Conservation (phyloP, 2,113 vertebrate genomes). For the Planiliza haematocheilus region DNA sequence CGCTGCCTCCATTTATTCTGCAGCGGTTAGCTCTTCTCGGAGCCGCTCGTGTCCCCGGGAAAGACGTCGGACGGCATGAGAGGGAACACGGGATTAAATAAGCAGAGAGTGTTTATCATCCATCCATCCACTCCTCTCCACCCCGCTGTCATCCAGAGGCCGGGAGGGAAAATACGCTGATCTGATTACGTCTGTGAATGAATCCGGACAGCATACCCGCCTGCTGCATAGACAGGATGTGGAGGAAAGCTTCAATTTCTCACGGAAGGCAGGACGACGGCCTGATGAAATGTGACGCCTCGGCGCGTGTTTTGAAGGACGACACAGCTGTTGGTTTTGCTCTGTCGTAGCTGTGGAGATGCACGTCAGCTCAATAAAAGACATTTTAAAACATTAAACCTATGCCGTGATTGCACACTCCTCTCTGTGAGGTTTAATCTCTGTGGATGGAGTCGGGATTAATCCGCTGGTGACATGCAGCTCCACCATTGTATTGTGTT, state of each 20-base stretch:
- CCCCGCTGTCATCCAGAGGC: constrained; percentile 23
- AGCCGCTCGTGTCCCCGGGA: neutral
- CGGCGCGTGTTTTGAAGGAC: no score
- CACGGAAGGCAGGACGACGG: constrained; percentile 20
- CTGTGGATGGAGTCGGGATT: constrained; percentile 9
- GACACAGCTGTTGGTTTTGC: neutral
- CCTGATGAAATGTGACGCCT: constrained; percentile 20
- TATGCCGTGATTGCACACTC: no score
- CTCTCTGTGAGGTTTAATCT: constrained; percentile 35
- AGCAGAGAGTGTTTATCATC: constrained; percentile 54
- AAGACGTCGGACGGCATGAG: constrained; percentile 14
- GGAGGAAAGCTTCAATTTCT: constrained; percentile 38
- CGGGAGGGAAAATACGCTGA: constrained; percentile 44
- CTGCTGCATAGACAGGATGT: constrained; percentile 24
- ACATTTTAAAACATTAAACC: no score
- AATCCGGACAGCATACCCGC: constrained; percentile 30
- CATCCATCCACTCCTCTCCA: constrained; percentile 34
- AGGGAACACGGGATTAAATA: constrained; percentile 54
- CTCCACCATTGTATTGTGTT: neutral
- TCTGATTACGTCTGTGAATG: constrained; percentile 52
- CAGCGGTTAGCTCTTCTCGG: no score
- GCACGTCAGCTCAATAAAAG: constrained; percentile 6
- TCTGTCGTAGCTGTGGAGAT: constrained; percentile 1
- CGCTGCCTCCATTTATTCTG: no score
- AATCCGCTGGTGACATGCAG: constrained; percentile 14